Evolutionary conservation across 2,797 vertebrate genomes (phyloP).

Genomic region (Pseudochirops cupreus): DNA sequence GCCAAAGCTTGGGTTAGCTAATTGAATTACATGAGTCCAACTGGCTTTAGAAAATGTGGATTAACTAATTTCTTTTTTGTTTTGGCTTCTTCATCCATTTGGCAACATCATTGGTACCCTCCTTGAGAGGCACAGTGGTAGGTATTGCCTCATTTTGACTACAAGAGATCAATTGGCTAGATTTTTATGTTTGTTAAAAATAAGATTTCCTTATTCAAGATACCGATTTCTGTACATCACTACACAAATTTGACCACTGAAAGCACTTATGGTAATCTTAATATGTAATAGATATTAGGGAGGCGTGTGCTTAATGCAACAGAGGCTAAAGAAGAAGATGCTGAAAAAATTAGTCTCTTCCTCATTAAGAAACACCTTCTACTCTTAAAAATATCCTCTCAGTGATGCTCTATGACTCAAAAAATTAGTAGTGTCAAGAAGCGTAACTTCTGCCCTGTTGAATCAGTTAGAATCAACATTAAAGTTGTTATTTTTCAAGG

Average conservation of each 20-base stretch:
- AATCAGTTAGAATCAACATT: not conserved
- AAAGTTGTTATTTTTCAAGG: not conserved
- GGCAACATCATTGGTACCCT: slow-evolving; percentile 41
- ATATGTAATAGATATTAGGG: not conserved
- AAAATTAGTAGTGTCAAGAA: slow-evolving; percentile 3
- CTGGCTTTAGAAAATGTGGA: slow-evolving; percentile 47
- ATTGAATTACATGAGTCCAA: slow-evolving; percentile 76
- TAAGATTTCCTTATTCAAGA: not conserved
- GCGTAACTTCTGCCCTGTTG: not conserved
- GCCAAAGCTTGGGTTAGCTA: slow-evolving; percentile 74
- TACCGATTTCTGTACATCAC: not conserved
- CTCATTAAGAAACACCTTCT: not conserved
- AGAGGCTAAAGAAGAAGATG: not conserved
- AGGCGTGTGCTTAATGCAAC: not conserved
- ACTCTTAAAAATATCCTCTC: not conserved
- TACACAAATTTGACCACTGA: not conserved
- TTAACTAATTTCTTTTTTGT: slow-evolving; percentile 60
- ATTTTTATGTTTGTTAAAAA: not conserved
- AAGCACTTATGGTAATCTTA: not conserved
- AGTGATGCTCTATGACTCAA: not conserved
- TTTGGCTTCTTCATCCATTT: slow-evolving; percentile 60
- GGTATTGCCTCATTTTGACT: slow-evolving; percentile 33
- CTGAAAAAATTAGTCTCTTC: not conserved
- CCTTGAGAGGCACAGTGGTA: not conserved
- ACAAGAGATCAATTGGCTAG: not conserved